phyloP scores from a whole-genome alignment of 2,888 invertebrate species.

The Gerosis bhagava region DNA sequence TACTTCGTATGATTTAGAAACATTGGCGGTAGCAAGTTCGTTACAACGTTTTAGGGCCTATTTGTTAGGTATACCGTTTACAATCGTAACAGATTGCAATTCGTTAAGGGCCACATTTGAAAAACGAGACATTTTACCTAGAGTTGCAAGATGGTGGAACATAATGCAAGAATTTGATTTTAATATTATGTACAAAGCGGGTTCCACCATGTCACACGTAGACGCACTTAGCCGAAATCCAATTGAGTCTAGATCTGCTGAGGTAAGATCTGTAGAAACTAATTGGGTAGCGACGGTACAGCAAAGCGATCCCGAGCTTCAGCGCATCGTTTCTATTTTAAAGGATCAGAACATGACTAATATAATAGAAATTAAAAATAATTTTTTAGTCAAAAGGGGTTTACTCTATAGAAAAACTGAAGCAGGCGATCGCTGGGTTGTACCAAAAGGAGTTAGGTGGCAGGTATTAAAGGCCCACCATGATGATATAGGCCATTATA shows the following conservation, averaged over 20 bases:
- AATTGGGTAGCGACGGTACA: conserved; percentile 31
- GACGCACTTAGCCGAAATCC: conserved; percentile 44
- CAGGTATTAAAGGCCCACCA: conserved; percentile 28
- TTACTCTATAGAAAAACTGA: conserved; percentile 21
- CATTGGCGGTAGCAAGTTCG: conserved; percentile 48
- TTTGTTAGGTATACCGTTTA: conserved; percentile 36
- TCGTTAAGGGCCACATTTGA: conserved; percentile 42
- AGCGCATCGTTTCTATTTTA: conserved; percentile 27
- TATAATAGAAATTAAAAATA: conserved; percentile 23
- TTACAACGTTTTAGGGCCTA: conserved; percentile 48
- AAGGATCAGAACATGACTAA: conserved; percentile 19
- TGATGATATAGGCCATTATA: conserved; percentile 30
- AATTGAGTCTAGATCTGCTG: no score
- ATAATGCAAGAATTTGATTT: conserved; percentile 41
- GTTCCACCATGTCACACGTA: conserved; percentile 41
- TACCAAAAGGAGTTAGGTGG: conserved; percentile 30
- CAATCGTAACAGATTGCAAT: conserved; percentile 44
- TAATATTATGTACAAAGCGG: conserved; percentile 35
- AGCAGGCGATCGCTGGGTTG: conserved; percentile 24
- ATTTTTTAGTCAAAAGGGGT: conserved; percentile 22
- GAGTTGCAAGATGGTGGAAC: conserved; percentile 45
- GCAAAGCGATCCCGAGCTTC: conserved; percentile 28
- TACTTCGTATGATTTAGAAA: conserved; percentile 46
- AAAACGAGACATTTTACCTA: conserved; percentile 37
- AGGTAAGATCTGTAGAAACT: no score